These are phyloP conservation scores for Saturnia japonica DNA, from an alignment of 2,888 invertebrate species.

Conservation along the genomic window DNA sequence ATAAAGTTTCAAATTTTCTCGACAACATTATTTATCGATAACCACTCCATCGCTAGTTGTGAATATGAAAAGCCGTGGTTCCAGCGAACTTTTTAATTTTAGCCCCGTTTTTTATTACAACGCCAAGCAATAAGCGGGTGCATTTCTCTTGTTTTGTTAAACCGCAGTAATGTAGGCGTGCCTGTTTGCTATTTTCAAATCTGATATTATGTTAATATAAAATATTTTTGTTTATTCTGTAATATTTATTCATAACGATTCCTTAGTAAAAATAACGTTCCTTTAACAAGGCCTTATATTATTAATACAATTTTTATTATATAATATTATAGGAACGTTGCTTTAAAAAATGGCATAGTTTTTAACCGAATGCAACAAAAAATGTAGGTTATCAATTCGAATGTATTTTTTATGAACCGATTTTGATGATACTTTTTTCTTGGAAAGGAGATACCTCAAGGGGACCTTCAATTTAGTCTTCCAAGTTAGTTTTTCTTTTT, in stretches of 20 bases:
- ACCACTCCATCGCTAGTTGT: conserved; percentile 13
- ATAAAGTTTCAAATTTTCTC: neutral
- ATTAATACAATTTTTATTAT: neutral
- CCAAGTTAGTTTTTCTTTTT: too few relatives aligned
- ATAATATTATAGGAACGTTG: neutral
- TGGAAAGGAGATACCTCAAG: too few relatives aligned
- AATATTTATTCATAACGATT: neutral
- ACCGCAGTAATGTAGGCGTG: conserved; percentile 10
- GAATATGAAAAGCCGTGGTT: conserved; percentile 24
- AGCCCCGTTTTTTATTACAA: conserved; percentile 30
- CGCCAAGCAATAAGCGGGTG: conserved; percentile 25
- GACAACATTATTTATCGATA: neutral
- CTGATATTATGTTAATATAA: neutral
- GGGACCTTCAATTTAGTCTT: too few relatives aligned
- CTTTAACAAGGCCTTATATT: neutral
- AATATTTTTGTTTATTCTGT: neutral
- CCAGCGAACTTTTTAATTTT: conserved; percentile 31
- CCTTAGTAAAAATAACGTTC: neutral
- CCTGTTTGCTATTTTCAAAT: conserved; percentile 11
- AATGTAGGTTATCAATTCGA: too few relatives aligned
- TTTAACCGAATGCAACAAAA: too few relatives aligned
- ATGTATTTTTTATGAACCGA: too few relatives aligned
- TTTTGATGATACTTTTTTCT: too few relatives aligned
- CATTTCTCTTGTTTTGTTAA: conserved; percentile 23
- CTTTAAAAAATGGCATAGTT: too few relatives aligned